Base-by-base conservation (phyloP, 2,797 vertebrate species). In the Muraenolepis orangiensis region DNA sequence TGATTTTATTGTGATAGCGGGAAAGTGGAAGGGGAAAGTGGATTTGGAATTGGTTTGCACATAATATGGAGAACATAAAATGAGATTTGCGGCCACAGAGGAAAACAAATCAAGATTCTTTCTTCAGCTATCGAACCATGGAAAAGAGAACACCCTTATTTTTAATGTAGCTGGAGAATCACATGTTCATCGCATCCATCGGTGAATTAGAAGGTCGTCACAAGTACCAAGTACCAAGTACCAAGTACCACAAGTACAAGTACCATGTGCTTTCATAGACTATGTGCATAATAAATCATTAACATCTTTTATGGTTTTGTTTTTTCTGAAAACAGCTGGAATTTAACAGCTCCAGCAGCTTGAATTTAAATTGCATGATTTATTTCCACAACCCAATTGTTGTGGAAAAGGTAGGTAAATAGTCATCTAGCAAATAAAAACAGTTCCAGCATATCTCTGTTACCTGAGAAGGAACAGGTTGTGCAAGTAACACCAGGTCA, bases 1-100 rank as follows among this genome's bases (percentile, higher is more conserved):
- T 34, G 89, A 91, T 93, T 92, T 93, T 91, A 91, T 92, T 92
- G 91, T 87, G 91, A 93, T 93, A 91, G 91, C 88, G 88, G 86
- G 86, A 89, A 90, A 90, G 89, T 89, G 86, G 87, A 91, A 89
- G 85, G 87, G 89, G 89, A 87, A 91, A 91, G 90, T 91, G 87
- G 89, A 90, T 90, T 91, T 92, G 86, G 85, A 91, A 92, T 91
- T 91, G 87, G 87, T 89, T 91, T 88, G 85, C 89, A 88, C 87
- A 90, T 91, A 86, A 90, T 91, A 91, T 90, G 86, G 86, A 85
- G 74, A 77, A 86, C 84, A 85, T 90, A 91, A 92, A 91, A 89
- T 89, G 80, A 90, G 86, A 89, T 91, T 91, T 90, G 84, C 88
- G 87, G 91, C 88, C 88, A 87, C 86, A 74, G 84, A 87, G 88